Evolutionary conservation across 2,888 invertebrate genomes (phyloP), one percentile per base, ranked within the genome.

Genomic region (Eulithis testata): DNA sequence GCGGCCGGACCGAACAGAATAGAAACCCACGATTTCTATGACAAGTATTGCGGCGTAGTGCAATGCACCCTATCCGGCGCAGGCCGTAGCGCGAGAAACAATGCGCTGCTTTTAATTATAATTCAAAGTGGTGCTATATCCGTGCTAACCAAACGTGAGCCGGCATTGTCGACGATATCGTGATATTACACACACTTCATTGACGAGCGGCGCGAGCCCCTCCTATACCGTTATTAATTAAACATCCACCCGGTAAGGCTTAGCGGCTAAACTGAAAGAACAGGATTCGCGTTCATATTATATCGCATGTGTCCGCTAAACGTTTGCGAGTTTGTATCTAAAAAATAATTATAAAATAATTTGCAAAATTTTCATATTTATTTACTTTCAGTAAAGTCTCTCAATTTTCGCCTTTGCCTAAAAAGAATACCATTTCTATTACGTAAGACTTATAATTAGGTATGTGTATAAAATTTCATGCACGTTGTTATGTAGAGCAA

Each of bases 81-180:
- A 79, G 78, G 81, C 81, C 81, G 78, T 80, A 80, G 78, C 75
- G 81, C 83, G 82, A 82, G 79, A 85, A 90, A 92, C 92, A 91
- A 91, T 91, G 87, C 90, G 85, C 91, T 21, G 21, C 21, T 21
- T 21, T 21, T 21, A 21, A 91, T 92, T 93, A 90, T 89, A 87
- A 92, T 92, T 91, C 90, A 86, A 90, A 87, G 85, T 87, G 87
- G 86, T 86, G 87, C 87, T 89, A 89, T 90, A 90, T 91, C 90
- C 90, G 90, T 82, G 86, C 90, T 82, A 78, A 81, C 85, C 84
- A 85, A 89, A 87, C 91, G 88, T 88, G 87, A 82, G 79, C 79
- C 80, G 78, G 80, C 82, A 81, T 82, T 82, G 84, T 82, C 76
- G 75, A 72, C 76, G 79, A 81, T 83, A 82, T 78, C 75, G 71